These are phyloP conservation scores for Thaumetopoea pityocampa DNA, from an alignment of 1,140 invertebrate species.

Conservation along the genomic window DNA sequence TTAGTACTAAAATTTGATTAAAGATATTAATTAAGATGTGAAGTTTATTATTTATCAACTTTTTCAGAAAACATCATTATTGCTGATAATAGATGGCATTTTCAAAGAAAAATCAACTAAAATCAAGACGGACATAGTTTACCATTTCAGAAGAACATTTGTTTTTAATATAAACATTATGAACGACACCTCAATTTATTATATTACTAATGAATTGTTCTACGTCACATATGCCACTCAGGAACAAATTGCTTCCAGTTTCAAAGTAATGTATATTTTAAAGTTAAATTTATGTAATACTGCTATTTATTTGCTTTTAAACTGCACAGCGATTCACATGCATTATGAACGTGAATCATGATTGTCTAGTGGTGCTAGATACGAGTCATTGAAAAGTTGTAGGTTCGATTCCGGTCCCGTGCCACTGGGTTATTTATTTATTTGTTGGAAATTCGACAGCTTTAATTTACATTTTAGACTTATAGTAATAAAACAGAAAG, in stretches of 20 bases:
- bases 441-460: no score
- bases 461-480: no score
- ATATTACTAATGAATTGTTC: slow-evolving; percentile 42
- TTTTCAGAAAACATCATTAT: slow-evolving; percentile 37
- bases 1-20: no score
- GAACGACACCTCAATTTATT: slow-evolving; percentile 14
- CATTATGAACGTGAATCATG: no score
- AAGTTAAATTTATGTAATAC: slow-evolving; percentile 9
- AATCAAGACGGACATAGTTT: slow-evolving; percentile 16
- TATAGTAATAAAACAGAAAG: no score
- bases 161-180: slow-evolving; percentile 26
- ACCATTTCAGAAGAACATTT: slow-evolving; percentile 51
- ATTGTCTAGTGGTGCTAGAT: no score
- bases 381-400: no score
- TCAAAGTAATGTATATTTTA: slow-evolving; percentile 31
- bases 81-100: slow-evolving; percentile 44
- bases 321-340: no score
- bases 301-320: not conserved
- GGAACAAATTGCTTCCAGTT: slow-evolving; percentile 34
- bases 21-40: no score
- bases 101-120: slow-evolving; percentile 28
- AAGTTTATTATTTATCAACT: no score
- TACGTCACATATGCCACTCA: slow-evolving; percentile 25
- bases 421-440: no score
- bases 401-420: no score